A percentile compares a stretch with the other conserved stretches of the same genome.
These are phyloP conservation scores for Drosophila malerkotliana DNA, from an alignment of 1,140 invertebrate genomes.

Conservation along the genomic window DNA sequence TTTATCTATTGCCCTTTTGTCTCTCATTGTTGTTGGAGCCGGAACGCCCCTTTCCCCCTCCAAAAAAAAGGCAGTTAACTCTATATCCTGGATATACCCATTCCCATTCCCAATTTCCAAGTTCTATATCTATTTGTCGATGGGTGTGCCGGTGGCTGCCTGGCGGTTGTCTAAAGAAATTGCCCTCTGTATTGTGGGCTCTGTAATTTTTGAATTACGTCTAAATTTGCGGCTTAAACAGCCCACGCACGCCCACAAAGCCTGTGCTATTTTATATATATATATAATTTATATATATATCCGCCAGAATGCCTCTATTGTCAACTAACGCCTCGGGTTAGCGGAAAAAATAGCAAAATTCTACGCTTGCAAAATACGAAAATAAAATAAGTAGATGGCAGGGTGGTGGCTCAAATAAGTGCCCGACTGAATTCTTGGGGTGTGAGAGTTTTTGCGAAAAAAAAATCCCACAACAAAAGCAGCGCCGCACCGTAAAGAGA, in stretches of 20 bases:
- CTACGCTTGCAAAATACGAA: neutral
- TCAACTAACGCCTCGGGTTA: conserved; percentile 75
- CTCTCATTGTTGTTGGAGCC: conserved; percentile 16
- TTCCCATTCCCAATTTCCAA: neutral
- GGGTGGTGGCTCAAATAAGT: conserved; percentile 17
- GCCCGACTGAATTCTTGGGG: neutral
- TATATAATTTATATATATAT: conserved; percentile 16
- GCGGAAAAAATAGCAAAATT: conserved; percentile 5
- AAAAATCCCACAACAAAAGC: conserved; percentile 31
- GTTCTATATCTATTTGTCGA: conserved; percentile 2
- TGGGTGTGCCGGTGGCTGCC: conserved; percentile 9
- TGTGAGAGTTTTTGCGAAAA: conserved; percentile 30
- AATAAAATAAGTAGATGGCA: neutral
- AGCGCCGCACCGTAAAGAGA: conserved; percentile 39
- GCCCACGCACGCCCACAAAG: conserved; percentile 33
- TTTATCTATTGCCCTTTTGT: conserved; percentile 62
- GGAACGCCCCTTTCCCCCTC: neutral
- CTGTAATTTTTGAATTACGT: conserved; percentile 81
- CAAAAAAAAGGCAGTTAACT: neutral
- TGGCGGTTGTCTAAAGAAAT: conserved; percentile 41
- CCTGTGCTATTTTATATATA: neutral
- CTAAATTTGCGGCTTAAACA: conserved; percentile 58
- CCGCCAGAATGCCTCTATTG: conserved; percentile 52
- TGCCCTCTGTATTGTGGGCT: conserved; percentile 49
- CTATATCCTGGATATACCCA: neutral